These are phyloP conservation scores for Tamias sibiricus DNA, from an alignment of 2,113 vertebrate genomes.

Conservation along the genomic window DNA sequence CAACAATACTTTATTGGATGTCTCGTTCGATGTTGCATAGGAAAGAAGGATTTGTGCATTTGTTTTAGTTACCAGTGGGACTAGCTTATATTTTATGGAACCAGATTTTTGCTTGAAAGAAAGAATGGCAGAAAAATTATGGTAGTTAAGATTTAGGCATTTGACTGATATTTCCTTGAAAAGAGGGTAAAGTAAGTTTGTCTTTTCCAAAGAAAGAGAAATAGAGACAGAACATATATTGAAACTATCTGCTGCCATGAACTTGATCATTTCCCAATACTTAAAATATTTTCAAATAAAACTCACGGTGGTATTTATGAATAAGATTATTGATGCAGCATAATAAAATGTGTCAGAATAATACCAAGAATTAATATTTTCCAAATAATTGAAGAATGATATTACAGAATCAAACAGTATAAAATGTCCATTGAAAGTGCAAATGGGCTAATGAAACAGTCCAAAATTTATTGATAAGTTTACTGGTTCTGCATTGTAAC, in stretches of 20 bases:
- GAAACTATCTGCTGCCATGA: background rate
- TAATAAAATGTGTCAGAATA: constrained; percentile 16
- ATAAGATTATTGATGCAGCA: background rate
- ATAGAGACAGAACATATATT: background rate
- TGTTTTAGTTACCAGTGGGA: background rate
- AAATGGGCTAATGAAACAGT: background rate
- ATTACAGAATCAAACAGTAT: background rate
- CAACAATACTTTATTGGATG: background rate
- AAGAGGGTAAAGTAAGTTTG: background rate
- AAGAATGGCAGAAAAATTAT: background rate
- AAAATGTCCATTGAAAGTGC: background rate
- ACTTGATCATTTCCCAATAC: background rate
- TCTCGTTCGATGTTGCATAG: background rate
- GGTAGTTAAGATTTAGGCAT: background rate
- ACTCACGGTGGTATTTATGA: background rate
- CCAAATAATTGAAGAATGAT: background rate
- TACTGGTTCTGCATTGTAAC: background rate
- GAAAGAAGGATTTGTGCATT: background rate
- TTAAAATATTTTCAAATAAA: background rate
- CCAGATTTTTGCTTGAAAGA: background rate
- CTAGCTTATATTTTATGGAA: background rate
- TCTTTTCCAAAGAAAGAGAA: background rate
- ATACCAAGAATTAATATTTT: constrained; percentile 16
- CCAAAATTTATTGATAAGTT: background rate
- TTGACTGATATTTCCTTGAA: background rate